A percentile compares a stretch with the other conserved stretches of the same genome.
These are phyloP conservation scores for Sternotherus odoratus DNA, from an alignment of 2,797 vertebrate genomes.

Conservation along the genomic window DNA sequence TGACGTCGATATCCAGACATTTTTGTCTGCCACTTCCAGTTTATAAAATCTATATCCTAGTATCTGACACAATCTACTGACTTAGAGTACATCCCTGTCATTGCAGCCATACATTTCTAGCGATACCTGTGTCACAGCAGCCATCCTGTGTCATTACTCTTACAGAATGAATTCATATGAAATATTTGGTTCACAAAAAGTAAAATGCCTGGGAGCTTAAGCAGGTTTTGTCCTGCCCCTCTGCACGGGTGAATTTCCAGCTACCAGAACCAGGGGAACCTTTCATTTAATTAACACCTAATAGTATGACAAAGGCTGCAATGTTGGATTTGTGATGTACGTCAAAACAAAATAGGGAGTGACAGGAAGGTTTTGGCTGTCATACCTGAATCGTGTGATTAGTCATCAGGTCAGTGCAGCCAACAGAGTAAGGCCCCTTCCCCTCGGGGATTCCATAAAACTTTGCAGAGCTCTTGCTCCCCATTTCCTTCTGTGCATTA, in stretches of 20 bases:
- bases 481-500: constrained; percentile 77
- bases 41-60: not conserved
- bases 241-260: not conserved
- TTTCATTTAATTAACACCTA: not conserved
- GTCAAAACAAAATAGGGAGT: not conserved
- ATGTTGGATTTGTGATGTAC: not conserved
- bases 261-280: not conserved
- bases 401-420: constrained; percentile 94
- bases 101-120: not conserved
- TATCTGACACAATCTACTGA: not conserved
- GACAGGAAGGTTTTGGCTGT: accelerated
- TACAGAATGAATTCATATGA: not conserved
- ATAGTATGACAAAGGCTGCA: not conserved
- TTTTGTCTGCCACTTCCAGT: not conserved
- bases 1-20: not conserved
- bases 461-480: constrained; percentile 73
- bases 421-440: constrained; percentile 89
- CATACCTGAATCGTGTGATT: constrained; percentile 87
- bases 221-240: not conserved
- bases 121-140: not conserved
- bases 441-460: constrained; percentile 87
- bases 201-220: not conserved
- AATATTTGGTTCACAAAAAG: not conserved
- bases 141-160: not conserved
- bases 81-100: not conserved